Conservation (phyloP, 2,888 invertebrate genomes). For the Nephrotoma appendiculata region DNA sequence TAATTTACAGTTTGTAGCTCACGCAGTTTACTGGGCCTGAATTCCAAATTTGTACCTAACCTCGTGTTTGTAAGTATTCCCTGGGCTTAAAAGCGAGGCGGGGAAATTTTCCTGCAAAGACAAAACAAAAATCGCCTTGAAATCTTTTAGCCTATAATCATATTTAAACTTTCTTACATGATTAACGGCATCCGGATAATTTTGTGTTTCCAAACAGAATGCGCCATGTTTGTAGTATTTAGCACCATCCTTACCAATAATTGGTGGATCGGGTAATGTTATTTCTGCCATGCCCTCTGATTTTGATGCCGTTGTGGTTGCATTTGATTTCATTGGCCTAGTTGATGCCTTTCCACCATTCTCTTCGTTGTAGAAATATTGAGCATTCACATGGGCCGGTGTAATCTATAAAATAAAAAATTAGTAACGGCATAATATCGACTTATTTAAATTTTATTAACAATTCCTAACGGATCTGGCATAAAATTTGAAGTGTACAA, state of each 20-base stretch:
- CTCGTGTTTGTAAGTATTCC: conserved; percentile 52
- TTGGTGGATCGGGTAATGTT: conserved; percentile 20
- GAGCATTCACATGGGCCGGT: background rate
- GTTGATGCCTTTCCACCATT: background rate
- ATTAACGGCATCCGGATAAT: conserved; percentile 82
- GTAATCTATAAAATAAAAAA: background rate
- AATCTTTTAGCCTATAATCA: background rate
- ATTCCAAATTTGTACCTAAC: conserved; percentile 62
- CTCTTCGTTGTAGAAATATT: background rate
- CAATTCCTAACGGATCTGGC: conserved; percentile 36
- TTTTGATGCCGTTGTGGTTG: background rate
- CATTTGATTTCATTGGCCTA: background rate
- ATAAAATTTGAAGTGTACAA: conserved; percentile 73
- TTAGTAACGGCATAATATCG: background rate
- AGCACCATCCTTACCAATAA: conserved; percentile 55
- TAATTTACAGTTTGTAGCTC: background rate
- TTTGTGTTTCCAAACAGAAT: conserved; percentile 83
- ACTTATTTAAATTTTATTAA: background rate
- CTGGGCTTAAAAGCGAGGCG: conserved; percentile 53
- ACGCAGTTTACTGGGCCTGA: background rate
- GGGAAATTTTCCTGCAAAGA: conserved; percentile 58
- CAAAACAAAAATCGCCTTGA: background rate
- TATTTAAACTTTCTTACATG: conserved; percentile 41
- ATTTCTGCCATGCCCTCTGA: background rate
- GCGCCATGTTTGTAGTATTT: conserved; percentile 62